phyloP scores from a whole-genome alignment of 2,888 invertebrate species.

The Diarsia brunnea region DNA sequence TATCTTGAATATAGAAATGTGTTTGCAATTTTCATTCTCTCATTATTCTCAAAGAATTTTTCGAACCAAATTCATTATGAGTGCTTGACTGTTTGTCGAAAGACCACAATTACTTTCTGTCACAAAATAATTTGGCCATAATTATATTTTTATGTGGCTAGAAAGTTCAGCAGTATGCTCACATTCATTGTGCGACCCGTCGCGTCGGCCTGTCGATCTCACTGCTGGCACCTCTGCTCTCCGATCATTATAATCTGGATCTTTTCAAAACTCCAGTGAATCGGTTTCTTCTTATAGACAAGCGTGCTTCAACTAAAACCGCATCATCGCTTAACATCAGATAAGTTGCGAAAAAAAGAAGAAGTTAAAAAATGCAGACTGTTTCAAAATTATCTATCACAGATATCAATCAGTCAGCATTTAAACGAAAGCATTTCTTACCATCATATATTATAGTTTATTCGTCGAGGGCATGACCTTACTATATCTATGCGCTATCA shows the following conservation, averaged over 20 bases:
- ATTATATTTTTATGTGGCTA: too few species aligned
- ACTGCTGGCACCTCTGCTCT: not conserved
- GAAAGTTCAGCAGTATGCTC: not conserved
- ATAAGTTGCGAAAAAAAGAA: not conserved
- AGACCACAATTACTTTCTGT: not conserved
- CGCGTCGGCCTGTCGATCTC: too few species aligned
- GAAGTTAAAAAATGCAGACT: not conserved
- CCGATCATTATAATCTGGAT: not conserved
- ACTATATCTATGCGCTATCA: constrained; percentile 1
- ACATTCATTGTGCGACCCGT: too few species aligned
- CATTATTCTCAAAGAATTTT: not conserved
- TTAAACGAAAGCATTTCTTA: not conserved
- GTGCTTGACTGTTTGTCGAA: not conserved
- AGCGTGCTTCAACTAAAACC: not conserved
- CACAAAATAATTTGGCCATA: too few species aligned
- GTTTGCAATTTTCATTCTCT: not conserved
- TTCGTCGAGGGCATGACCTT: not conserved
- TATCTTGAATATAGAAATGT: not conserved
- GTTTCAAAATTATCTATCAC: not conserved
- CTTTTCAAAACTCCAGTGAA: too few species aligned
- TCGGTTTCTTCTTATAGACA: too few species aligned
- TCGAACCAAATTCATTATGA: not conserved
- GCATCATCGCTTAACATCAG: too few species aligned
- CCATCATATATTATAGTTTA: not conserved
- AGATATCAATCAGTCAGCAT: not conserved